Conservation (phyloP, 2,797 vertebrate species). For the Merluccius polli region DNA sequence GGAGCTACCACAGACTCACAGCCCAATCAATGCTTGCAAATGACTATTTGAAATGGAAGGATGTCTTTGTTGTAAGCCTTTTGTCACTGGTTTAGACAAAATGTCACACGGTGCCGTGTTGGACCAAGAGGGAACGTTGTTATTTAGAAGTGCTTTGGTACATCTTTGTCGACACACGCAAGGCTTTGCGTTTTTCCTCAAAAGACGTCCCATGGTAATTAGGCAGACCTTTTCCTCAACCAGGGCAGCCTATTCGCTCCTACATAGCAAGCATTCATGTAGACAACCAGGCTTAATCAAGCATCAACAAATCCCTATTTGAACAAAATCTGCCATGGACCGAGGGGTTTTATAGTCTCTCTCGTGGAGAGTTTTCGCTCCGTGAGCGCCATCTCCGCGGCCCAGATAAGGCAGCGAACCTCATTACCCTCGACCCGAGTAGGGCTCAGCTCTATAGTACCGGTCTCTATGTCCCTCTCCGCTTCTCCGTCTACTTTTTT, state of each 20-base stretch:
- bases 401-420: constrained; percentile 63
- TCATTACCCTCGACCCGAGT: constrained; percentile 71
- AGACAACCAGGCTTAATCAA: background rate
- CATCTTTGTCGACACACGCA: no score
- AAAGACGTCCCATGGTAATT: no score
- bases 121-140: background rate
- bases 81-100: no score
- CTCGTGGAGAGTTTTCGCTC: no score
- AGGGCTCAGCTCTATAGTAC: constrained; percentile 61
- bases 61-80: no score
- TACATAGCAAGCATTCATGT: background rate
- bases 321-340: background rate
- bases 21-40: background rate
- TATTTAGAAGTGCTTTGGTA: no score
- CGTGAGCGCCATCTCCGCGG: constrained; percentile 26
- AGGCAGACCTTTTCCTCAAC: no score
- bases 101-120: background rate
- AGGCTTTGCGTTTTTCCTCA: no score
- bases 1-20: background rate
- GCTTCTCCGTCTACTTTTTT: constrained; percentile 5
- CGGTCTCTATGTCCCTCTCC: constrained; percentile 35
- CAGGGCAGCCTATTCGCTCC: no score
- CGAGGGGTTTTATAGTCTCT: background rate
- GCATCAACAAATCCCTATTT: constrained; percentile 11
- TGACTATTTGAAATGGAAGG: background rate